These are phyloP conservation scores for Cerastis rubricosa DNA, from an alignment of 2,888 invertebrate genomes.

Conservation along the genomic window DNA sequence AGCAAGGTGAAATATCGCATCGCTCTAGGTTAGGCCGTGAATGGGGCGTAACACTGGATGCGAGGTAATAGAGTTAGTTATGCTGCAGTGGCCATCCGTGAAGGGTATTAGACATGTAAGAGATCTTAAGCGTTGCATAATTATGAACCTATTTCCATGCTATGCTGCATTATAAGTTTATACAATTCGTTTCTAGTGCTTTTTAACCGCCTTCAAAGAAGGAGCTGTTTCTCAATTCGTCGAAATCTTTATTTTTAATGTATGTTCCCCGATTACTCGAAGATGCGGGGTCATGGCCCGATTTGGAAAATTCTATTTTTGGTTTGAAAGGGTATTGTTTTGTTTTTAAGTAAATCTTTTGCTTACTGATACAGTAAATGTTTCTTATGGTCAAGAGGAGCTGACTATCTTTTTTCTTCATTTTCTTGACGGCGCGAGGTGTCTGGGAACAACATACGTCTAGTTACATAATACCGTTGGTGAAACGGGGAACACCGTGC, in stretches of 20 bases:
- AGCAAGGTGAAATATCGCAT: neutral
- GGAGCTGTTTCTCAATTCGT: too few species aligned
- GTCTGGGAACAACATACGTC: neutral
- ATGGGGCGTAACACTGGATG: neutral
- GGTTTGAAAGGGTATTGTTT: too few species aligned
- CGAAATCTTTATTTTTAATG: too few species aligned
- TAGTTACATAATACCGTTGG: neutral
- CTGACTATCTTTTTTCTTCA: neutral
- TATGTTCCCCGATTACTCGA: too few species aligned
- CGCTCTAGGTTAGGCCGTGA: neutral
- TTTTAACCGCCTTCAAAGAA: too few species aligned
- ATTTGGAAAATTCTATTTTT: too few species aligned
- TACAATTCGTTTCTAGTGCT: too few species aligned
- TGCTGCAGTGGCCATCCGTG: neutral
- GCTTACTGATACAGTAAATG: too few species aligned
- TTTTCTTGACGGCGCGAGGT: neutral
- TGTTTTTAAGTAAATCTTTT: too few species aligned
- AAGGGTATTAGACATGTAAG: neutral
- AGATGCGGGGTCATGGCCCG: too few species aligned
- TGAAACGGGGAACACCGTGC: neutral
- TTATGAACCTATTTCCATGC: neutral
- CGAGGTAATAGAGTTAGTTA: neutral
- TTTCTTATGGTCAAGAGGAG: too few species aligned
- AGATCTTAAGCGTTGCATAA: neutral
- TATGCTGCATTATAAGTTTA: too few species aligned